Evolutionary conservation across 2,113 vertebrate genomes (phyloP).

Genomic region (Colius striatus): DNA sequence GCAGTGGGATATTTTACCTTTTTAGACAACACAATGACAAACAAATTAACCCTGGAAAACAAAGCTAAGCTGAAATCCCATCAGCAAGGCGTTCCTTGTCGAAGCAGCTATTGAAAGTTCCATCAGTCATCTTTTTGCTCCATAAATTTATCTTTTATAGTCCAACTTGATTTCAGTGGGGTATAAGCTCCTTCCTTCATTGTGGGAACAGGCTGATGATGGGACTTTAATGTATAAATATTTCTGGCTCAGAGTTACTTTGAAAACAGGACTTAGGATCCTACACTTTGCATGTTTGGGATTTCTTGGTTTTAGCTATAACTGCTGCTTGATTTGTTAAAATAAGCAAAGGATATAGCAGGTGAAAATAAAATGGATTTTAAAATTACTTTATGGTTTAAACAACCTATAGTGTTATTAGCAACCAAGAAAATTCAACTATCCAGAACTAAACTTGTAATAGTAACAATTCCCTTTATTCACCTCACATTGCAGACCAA

Average conservation of each 20-base stretch:
- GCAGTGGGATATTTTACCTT: background rate
- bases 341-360: background rate
- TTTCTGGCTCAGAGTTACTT: background rate
- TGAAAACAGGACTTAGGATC: background rate
- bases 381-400: background rate
- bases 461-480: constrained; percentile 11
- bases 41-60: background rate
- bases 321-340: background rate
- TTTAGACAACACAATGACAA: background rate
- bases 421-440: constrained; percentile 3
- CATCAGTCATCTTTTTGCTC: background rate
- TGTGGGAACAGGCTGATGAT: background rate
- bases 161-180: background rate
- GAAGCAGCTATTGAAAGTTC: background rate
- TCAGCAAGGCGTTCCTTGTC: background rate
- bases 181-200: background rate
- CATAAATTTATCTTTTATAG: background rate
- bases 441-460: background rate
- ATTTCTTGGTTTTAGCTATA: background rate
- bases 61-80: background rate
- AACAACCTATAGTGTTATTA: background rate
- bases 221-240: background rate
- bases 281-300: background rate
- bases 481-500: background rate
- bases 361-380: background rate